phyloP scores from a whole-genome alignment of 2,888 invertebrate genomes.

The Eudasyphora cyanicolor region DNA sequence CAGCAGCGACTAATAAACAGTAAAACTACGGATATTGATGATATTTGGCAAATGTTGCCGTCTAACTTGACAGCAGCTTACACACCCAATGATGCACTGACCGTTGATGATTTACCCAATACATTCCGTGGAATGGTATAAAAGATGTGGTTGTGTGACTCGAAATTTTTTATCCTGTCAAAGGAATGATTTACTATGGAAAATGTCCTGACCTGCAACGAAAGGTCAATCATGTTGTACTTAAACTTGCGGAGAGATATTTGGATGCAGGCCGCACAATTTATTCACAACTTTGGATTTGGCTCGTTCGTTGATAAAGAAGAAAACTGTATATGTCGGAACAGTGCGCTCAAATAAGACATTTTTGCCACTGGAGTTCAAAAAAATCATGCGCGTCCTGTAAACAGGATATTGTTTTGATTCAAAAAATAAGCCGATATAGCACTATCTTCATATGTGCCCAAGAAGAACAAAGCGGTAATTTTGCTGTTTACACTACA shows the following conservation, averaged over 20 bases:
- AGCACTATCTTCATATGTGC: too few relatives aligned
- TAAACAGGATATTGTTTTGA: conserved; percentile 9
- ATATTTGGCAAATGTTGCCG: too few relatives aligned
- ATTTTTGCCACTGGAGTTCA: neutral
- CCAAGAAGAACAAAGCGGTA: too few relatives aligned
- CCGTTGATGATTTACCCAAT: conserved; percentile 15
- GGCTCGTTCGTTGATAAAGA: neutral
- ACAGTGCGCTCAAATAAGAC: conserved; percentile 7
- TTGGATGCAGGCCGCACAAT: too few relatives aligned
- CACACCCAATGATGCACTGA: neutral
- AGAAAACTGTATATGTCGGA: conserved; percentile 7
- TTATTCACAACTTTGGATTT: neutral
- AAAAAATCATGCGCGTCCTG: conserved; percentile 23
- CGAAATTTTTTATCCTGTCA: neutral
- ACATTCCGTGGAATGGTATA: neutral
- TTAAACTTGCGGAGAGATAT: too few relatives aligned
- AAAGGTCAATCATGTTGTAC: conserved; percentile 8
- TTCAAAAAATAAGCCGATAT: conserved; percentile 28
- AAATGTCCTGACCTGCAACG: conserved; percentile 5
- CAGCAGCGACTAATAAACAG: too few relatives aligned
- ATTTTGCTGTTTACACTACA: too few relatives aligned
- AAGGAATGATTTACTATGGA: too few relatives aligned
- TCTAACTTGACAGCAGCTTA: conserved; percentile 9
- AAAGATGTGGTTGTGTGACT: conserved; percentile 17
- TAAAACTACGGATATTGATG: too few relatives aligned